Percentiles rank a stretch among this genome's conserved stretches.
These are phyloP conservation scores for Gryon sp. DNA, from an alignment of 1,140 invertebrate species.

Conservation along the genomic window DNA sequence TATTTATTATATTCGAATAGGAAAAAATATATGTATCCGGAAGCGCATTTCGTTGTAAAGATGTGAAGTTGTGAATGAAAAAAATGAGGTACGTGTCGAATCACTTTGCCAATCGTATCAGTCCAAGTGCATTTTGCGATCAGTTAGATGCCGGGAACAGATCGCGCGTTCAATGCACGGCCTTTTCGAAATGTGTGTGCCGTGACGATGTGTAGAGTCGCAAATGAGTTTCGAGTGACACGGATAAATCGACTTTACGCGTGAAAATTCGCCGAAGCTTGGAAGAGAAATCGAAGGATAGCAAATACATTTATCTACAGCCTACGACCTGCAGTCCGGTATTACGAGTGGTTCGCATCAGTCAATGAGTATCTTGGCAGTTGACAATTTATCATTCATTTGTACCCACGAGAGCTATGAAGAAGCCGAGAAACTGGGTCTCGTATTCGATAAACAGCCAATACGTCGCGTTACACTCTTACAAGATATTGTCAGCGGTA, in stretches of 20 bases:
- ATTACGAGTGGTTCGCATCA: slow-evolving; percentile 58
- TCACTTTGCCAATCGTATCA: slow-evolving; percentile 56
- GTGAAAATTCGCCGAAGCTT: slow-evolving; percentile 58
- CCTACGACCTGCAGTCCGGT: slow-evolving; percentile 60
- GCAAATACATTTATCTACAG: slow-evolving; percentile 65
- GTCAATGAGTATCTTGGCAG: slow-evolving; percentile 56
- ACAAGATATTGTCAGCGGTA: slow-evolving; percentile 53
- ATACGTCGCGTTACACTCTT: slow-evolving; percentile 55
- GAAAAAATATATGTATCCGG: slow-evolving; percentile 18
- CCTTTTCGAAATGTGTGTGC: slow-evolving; percentile 33
- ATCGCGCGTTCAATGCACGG: slow-evolving; percentile 33
- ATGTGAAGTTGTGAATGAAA: slow-evolving; percentile 46
- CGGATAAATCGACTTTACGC: slow-evolving; percentile 65
- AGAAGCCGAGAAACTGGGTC: slow-evolving; percentile 60
- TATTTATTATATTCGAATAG: slow-evolving; percentile 20
- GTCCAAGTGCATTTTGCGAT: slow-evolving; percentile 56
- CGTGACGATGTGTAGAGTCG: slow-evolving; percentile 56
- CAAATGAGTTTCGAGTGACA: slow-evolving; percentile 65
- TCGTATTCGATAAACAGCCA: slow-evolving; percentile 62
- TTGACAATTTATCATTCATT: slow-evolving; percentile 72
- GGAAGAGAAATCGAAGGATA: slow-evolving; percentile 63
- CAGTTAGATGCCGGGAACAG: slow-evolving; percentile 39
- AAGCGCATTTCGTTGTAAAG: slow-evolving; percentile 30
- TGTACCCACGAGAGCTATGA: slow-evolving; percentile 56
- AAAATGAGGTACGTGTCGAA: slow-evolving; percentile 55